Base-by-base conservation (phyloP, 2,888 invertebrate genomes). In the Autographa gamma region DNA sequence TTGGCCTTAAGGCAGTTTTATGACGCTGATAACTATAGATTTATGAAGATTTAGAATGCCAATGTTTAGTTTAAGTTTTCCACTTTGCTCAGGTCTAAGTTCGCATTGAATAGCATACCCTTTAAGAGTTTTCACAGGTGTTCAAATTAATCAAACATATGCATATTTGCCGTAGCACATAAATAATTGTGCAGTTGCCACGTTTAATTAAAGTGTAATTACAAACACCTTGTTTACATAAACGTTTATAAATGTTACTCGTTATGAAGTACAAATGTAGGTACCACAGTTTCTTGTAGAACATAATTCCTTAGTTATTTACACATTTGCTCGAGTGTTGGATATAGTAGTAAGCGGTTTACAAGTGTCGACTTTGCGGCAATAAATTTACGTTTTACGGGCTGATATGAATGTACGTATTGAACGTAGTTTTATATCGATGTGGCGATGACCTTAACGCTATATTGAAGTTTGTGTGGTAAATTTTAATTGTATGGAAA, bases 321-420 rank as follows among this genome's bases (percentile, higher is more conserved):
- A 31, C 52, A 74, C 64, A 69, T 41, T 38, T 76, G 79, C 48
- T 60, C 54, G 63, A 52, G n/a, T 54, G 60, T 70, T 60, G 1
- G 11, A 48, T 58, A 58, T 43, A 58, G 18, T 63, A 34, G 60
- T 6, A 19, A 41, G 52, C 41, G 38, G 54, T 61, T 70, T 79
- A 60, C 58, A 64, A 48, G 66, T 76, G 52, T 79, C 71, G 48
- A 61, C 59, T 71, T 61, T 32, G 54, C 43, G 43, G 25, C 14
- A 61, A 58, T 59, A 56, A 66, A 60, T 0, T 16, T 9, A 25
- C 52, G 61, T 66, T 76, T 76, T 62, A 71, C 41, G 18, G 54
- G n/a, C 16, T 63, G 73, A 65, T 71, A 56, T 19, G 34, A 64
- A 52, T 16, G 48, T 59, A 58, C 54, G 54, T 60, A 61, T n/a